A percentile compares a stretch with the other conserved stretches of the same genome.
phyloP scores from a whole-genome alignment of 1,140 invertebrate species.

The Bombyx mori region DNA sequence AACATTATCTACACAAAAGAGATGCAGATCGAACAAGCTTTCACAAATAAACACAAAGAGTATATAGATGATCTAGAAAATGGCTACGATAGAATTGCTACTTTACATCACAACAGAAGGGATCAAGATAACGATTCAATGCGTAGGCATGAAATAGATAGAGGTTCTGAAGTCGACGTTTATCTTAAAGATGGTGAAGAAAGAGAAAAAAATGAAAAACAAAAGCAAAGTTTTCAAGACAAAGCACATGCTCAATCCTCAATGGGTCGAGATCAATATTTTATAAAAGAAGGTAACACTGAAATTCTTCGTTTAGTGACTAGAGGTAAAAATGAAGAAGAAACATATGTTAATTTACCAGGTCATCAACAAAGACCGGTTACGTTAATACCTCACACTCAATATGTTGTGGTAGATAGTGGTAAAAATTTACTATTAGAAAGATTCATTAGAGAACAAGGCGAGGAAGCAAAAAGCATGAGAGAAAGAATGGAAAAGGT shows the following conservation, averaged over 20 bases:
- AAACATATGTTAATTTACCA: slow-evolving; percentile 74
- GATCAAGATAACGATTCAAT: slow-evolving; percentile 79
- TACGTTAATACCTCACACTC: slow-evolving; percentile 73
- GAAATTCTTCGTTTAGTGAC: slow-evolving; percentile 86
- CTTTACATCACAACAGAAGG: slow-evolving; percentile 58
- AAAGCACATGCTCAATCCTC: slow-evolving; percentile 47
- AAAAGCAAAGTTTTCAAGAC: slow-evolving; percentile 42
- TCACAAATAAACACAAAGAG: slow-evolving; percentile 72
- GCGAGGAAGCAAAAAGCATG: slow-evolving; percentile 71
- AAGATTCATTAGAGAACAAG: slow-evolving; percentile 86
- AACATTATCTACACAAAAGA: slow-evolving; percentile 72
- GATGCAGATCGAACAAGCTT: slow-evolving; percentile 66
- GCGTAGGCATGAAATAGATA: slow-evolving; percentile 80
- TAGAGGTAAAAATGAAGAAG: slow-evolving; percentile 77
- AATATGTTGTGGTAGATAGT: slow-evolving; percentile 75
- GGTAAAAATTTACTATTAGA: slow-evolving; percentile 86
- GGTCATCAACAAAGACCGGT: slow-evolving; percentile 64
- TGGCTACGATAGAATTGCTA: slow-evolving; percentile 68
- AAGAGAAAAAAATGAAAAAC: slow-evolving; percentile 48
- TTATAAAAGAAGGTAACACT: slow-evolving; percentile 85
- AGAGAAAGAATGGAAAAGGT: slow-evolving; percentile 73
- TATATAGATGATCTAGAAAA: slow-evolving; percentile 74
- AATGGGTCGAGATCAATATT: slow-evolving; percentile 77
- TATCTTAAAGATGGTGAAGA: slow-evolving; percentile 63
- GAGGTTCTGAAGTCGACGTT: slow-evolving; percentile 76